Percentiles rank a stretch among this genome's conserved stretches.
Conservation (phyloP, 2,797 vertebrate genomes). For the Phalanger gymnotis region DNA sequence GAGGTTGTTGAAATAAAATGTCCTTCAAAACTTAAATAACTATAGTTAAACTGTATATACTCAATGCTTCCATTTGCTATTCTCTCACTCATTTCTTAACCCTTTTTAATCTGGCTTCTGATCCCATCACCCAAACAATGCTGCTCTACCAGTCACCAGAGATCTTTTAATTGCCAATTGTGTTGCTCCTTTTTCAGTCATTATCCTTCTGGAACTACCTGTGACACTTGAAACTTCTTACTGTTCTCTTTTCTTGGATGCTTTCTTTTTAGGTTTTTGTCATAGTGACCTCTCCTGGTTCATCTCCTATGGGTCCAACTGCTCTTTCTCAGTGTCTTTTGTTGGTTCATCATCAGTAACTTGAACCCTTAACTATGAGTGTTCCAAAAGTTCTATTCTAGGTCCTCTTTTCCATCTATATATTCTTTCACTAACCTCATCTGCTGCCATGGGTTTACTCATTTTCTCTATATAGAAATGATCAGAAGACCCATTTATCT, state of each 20-base stretch:
- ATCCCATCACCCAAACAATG: not conserved
- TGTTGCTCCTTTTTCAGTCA: not conserved
- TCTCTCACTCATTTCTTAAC: not conserved
- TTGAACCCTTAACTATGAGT: not conserved
- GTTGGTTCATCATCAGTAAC: not conserved
- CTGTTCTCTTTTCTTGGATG: not conserved
- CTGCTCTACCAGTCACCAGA: not conserved
- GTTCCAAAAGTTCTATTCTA: not conserved
- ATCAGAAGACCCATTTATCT: not conserved
- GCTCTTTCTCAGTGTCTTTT: not conserved
- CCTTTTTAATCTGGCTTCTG: not conserved
- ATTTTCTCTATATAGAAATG: not conserved
- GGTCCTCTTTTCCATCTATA: not conserved
- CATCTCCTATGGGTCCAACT: not conserved
- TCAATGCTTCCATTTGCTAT: not conserved
- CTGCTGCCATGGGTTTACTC: not conserved
- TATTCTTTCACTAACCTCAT: not conserved
- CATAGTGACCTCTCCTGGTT: not conserved
- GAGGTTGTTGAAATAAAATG: not conserved
- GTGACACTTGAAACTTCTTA: not conserved
- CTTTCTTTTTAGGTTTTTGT: not conserved
- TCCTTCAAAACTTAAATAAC: not conserved
- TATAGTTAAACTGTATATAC: too few species aligned
- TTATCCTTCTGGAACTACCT: not conserved
- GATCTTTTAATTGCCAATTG: not conserved